Evolutionary conservation across 2,113 vertebrate species (phyloP).

Genomic region (Tragelaphus buxtoni): DNA sequence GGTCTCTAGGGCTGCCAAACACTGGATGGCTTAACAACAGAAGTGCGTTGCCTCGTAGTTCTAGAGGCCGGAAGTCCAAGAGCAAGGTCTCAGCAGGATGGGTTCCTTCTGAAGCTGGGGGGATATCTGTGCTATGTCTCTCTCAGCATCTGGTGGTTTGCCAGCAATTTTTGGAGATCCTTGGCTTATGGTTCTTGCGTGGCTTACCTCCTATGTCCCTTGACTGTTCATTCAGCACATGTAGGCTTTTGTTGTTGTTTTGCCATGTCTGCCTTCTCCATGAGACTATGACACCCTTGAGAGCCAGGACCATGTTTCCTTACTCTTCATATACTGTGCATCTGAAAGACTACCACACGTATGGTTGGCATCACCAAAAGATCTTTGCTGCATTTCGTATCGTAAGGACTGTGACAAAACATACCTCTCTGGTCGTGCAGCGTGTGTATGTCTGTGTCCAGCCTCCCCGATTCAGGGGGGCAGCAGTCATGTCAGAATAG

Average conservation of each 20-base stretch:
- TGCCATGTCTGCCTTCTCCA: conserved; percentile 17
- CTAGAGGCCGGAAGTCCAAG: neutral
- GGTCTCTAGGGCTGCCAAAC: neutral
- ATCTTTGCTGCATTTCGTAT: conserved; percentile 38
- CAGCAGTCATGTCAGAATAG: neutral
- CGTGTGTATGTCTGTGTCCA: neutral
- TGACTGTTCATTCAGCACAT: neutral
- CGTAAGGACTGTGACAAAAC: conserved; percentile 22
- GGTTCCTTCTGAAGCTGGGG: neutral
- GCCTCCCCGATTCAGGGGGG: neutral
- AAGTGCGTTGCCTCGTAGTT: neutral
- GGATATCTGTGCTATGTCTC: neutral
- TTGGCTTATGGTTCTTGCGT: neutral
- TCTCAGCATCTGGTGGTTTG: neutral
- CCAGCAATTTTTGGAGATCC: neutral
- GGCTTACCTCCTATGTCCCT: neutral
- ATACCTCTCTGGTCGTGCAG: neutral
- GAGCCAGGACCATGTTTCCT: conserved; percentile 10
- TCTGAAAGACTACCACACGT: conserved; percentile 20
- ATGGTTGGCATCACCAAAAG: neutral
- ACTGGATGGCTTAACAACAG: neutral
- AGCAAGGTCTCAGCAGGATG: neutral
- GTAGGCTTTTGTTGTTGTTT: conserved; percentile 26
- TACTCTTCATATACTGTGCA: neutral
- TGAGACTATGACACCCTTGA: neutral